Evolutionary conservation across 2,113 vertebrate genomes (phyloP).

Genomic region (Pterophyllum scalare): DNA sequence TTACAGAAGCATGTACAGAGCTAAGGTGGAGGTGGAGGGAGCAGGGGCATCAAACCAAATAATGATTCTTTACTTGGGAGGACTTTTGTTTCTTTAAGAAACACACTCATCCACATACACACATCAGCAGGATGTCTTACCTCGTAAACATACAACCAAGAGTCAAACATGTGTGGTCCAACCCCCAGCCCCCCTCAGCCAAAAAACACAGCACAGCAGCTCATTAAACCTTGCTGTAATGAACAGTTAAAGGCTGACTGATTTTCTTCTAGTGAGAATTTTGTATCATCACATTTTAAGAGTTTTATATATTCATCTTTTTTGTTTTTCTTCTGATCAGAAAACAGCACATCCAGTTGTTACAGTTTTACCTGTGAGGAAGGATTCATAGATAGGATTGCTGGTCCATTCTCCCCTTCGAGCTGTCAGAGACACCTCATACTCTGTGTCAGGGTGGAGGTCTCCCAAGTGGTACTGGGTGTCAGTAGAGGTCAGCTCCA

Average conservation of each 20-base stretch:
- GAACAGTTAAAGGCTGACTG: not conserved
- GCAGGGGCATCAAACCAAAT: not conserved
- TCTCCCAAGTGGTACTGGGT: constrained; percentile 90
- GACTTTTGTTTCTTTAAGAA: not conserved
- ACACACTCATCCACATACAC: not conserved
- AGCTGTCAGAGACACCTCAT: constrained; percentile 89
- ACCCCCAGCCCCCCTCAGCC: not conserved
- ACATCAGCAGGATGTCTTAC: constrained; percentile 22
- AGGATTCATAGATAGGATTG: constrained; percentile 84
- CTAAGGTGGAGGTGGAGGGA: not conserved
- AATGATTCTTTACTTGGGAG: not conserved
- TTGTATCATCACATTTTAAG: not conserved
- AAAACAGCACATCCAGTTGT: not conserved
- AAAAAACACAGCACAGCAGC: not conserved
- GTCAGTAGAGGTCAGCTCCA: constrained; percentile 88
- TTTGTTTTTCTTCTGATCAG: not conserved
- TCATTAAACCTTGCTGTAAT: constrained; percentile 8
- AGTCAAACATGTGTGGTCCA: constrained; percentile 43
- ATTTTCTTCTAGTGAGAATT: not conserved
- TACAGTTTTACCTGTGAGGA: constrained; percentile 87
- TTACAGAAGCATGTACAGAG: not conserved
- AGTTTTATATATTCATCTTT: not conserved
- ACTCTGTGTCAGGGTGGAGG: constrained; percentile 90
- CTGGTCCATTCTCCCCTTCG: constrained; percentile 85
- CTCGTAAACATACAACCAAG: constrained; percentile 20